phyloP scores from a whole-genome alignment of 2,888 invertebrate species.

The Taphrorychus bicolor region DNA sequence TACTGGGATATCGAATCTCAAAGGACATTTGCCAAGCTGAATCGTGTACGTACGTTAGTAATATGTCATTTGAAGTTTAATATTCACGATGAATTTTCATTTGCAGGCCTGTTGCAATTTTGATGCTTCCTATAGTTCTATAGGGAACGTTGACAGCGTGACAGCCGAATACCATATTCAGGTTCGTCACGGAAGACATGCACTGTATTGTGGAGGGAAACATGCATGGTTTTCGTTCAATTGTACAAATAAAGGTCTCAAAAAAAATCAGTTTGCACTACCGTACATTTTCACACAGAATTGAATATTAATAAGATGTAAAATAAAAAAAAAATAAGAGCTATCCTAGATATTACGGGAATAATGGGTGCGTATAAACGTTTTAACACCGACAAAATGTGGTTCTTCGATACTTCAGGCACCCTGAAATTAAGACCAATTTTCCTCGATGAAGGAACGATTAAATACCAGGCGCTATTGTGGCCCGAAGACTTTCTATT shows the following conservation, averaged over 20 bases:
- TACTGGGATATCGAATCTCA: slow-evolving; percentile 19
- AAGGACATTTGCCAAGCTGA: slow-evolving; percentile 9
- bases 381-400: too few species aligned
- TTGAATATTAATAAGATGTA: too few species aligned
- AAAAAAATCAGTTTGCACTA: too few species aligned
- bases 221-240: too few species aligned
- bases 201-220: too few species aligned
- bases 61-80: slow-evolving; percentile 34
- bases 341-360: too few species aligned
- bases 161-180: slow-evolving; percentile 33
- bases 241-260: too few species aligned
- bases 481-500: slow-evolving; percentile 31
- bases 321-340: too few species aligned
- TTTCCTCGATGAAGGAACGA: slow-evolving; percentile 19
- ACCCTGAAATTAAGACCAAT: slow-evolving; percentile 37
- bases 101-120: slow-evolving; percentile 29
- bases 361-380: too few species aligned
- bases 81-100: slow-evolving; percentile 33
- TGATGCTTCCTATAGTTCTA: slow-evolving; percentile 23
- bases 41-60: slow-evolving; percentile 25
- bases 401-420: not conserved
- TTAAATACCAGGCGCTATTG: slow-evolving; percentile 40
- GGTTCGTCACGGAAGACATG: slow-evolving; percentile 27
- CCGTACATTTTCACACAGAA: too few species aligned
- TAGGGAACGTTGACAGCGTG: slow-evolving; percentile 26